These are phyloP conservation scores for Noturus placidus DNA, from an alignment of 2,113 vertebrate genomes.

Conservation along the genomic window DNA sequence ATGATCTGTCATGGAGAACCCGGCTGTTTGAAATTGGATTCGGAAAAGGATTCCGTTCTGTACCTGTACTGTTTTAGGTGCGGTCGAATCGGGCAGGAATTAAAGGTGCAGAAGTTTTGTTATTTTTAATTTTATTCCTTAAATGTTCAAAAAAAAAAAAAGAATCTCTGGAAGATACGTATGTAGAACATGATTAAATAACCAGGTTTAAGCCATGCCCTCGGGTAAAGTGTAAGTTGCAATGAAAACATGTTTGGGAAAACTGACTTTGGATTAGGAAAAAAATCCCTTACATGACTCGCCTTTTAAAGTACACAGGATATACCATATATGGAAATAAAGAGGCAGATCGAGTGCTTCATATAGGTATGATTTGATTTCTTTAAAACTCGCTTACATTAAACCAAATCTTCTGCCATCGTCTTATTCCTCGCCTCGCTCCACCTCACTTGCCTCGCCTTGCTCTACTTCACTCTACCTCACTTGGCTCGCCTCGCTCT, in stretches of 20 bases:
- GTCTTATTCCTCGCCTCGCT: no score
- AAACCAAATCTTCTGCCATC: no score
- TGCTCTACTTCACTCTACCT: no score
- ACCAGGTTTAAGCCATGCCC: background rate
- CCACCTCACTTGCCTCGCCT: no score
- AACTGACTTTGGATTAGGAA: background rate
- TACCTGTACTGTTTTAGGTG: background rate
- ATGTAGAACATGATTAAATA: background rate
- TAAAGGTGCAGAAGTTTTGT: background rate
- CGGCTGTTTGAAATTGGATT: background rate
- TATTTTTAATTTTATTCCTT: no score
- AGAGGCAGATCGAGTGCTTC: background rate
- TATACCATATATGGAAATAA: background rate
- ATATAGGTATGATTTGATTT: background rate
- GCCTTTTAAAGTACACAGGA: background rate
- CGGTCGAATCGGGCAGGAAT: background rate
- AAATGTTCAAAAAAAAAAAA: background rate
- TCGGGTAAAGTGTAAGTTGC: background rate
- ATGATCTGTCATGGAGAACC: background rate
- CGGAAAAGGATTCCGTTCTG: background rate
- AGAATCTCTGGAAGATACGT: no score
- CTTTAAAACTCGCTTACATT: no score
- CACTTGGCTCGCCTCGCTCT: no score
- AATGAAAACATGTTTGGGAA: background rate
- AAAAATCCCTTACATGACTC: no score